phyloP scores from a whole-genome alignment of 2,888 invertebrate species.

The Phania funesta region DNA sequence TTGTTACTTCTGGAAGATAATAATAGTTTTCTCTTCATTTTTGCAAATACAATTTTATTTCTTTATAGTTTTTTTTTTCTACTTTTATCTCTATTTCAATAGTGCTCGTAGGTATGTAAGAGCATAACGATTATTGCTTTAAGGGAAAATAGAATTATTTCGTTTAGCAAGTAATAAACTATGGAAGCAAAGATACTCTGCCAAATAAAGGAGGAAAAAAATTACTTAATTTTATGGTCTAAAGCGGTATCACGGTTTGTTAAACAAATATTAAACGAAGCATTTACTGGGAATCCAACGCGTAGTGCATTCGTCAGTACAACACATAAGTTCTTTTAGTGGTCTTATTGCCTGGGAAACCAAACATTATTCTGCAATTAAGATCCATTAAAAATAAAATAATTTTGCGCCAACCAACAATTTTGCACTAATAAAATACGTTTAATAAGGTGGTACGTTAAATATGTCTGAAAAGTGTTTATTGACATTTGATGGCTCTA shows the following conservation, averaged over 20 bases:
- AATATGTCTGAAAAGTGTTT: background rate
- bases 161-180: conserved; percentile 44
- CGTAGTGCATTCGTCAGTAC: conserved; percentile 21
- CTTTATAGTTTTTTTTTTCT: background rate
- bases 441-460: background rate
- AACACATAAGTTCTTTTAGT: background rate
- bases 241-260: conserved; percentile 61
- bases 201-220: background rate
- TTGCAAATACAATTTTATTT: conserved; percentile 8
- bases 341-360: background rate
- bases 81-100: background rate
- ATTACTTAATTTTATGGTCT: conserved; percentile 37
- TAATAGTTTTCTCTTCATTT: conserved; percentile 26
- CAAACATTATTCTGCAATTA: conserved; percentile 31
- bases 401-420: conserved; percentile 44
- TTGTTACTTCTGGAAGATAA: conserved; percentile 52
- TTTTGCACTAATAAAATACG: conserved; percentile 6
- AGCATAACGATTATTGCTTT: conserved; percentile 8
- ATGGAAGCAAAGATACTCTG: background rate
- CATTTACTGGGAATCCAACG: conserved; percentile 49
- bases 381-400: conserved; percentile 37
- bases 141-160: conserved; percentile 53
- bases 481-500: background rate
- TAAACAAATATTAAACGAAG: conserved; percentile 61
- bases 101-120: no score